Evolutionary conservation across 2,113 vertebrate species (phyloP), one percentile per base, ranked within the genome.

Genomic region (Motacilla alba): DNA sequence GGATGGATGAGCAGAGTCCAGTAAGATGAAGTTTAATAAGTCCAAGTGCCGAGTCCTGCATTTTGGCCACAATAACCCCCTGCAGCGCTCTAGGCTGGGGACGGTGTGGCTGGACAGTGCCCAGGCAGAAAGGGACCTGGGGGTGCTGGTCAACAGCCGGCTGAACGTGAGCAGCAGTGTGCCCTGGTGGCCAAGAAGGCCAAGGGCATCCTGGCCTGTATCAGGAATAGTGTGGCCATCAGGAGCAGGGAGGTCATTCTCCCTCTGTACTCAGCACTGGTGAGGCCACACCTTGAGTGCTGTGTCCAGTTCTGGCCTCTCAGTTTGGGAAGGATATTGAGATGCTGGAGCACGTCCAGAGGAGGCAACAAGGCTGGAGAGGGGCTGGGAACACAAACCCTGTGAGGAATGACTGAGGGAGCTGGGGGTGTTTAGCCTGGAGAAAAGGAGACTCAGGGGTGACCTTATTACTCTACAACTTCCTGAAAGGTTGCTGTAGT

Each of bases 281-380:
- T 68, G 44, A 68, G 66, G 66, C 7, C 33, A 11, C 66, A 68
- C 33, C 44, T 18, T 1, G 44, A 68, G 33, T 35, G 33, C 44
- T 27, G 24, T 27, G 44, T 35, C 44, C 66, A 49, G 24, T 11
- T 49, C 33, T 35, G 44, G 17, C 2, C 33, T 33, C 66, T 68
- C 66, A 49, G 24, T 27, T 35, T 49, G 5, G 46, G 33, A 47
- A 35, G 47, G 27, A 39, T 6, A 0, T 17, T 37, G 35, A 16
- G 35, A 39, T 1, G 0, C 19, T 52, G 0, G 47, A 39, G 27
- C 3, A 0, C 1, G 0, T 39, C 67, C 47, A 52, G 30, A 72
- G 28, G 49, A 41, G 49, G 28, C 6, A 41, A 10, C 21, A 0
- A 24, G 49, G 21, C 49, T 53, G 49, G 28, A 0, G 49, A 53